Conservation (phyloP, 2,797 vertebrate species). For the Meriones psammophilus region DNA sequence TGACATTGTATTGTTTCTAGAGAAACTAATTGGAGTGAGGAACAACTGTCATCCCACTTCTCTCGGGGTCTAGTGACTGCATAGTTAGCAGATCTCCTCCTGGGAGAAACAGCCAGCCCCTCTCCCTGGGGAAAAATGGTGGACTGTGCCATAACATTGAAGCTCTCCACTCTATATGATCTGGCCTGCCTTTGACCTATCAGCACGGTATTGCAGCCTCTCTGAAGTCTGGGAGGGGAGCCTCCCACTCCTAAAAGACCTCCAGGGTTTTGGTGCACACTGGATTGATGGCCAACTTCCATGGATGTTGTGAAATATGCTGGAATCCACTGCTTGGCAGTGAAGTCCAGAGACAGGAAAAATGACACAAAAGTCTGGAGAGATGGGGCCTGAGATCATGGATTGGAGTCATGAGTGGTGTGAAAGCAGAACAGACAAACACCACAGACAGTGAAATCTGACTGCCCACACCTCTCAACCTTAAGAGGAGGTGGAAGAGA, state of each 20-base stretch:
- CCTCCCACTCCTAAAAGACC: background rate
- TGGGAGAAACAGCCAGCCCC: background rate
- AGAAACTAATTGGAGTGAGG: background rate
- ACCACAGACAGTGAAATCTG: background rate
- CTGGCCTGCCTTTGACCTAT: background rate
- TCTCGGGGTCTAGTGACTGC: background rate
- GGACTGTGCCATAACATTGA: background rate
- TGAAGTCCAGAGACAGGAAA: background rate
- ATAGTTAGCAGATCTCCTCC: background rate
- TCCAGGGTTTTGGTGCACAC: background rate
- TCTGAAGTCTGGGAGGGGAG: background rate
- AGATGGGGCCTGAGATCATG: background rate
- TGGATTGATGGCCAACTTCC: background rate
- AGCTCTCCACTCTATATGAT: background rate
- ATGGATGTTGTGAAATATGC: background rate
- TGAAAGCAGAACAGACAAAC: background rate
- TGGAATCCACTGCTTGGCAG: background rate
- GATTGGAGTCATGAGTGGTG: background rate
- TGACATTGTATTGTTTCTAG: background rate
- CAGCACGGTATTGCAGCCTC: background rate
- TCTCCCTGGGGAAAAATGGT: background rate
- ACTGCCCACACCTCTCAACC: background rate
- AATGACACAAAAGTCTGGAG: background rate
- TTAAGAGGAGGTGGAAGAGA: constrained; percentile 5
- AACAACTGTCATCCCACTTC: background rate